These are phyloP conservation scores for Cydia pomonella DNA, from an alignment of 1,140 invertebrate genomes.

Conservation along the genomic window DNA sequence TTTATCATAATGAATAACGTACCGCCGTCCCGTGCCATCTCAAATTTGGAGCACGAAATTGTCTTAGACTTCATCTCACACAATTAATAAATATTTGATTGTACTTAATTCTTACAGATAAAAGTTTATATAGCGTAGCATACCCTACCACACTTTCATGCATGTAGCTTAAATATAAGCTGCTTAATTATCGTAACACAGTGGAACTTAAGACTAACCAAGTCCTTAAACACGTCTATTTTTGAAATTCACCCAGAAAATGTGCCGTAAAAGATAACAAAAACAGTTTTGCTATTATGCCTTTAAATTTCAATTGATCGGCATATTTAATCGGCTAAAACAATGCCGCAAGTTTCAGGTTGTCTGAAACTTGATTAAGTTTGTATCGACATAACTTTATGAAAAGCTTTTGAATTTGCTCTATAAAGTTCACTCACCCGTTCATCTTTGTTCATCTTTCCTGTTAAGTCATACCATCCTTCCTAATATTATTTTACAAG, in stretches of 20 bases:
- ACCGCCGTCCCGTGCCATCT: too few species aligned
- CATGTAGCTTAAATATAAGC: too few species aligned
- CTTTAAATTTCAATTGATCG: neutral
- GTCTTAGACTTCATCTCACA: too few species aligned
- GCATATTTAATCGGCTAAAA: neutral
- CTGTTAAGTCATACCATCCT: neutral
- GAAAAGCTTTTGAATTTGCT: neutral
- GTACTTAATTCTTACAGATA: too few species aligned
- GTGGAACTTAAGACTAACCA: too few species aligned
- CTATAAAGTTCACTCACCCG: neutral
- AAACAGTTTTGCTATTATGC: neutral
- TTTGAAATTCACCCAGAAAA: neutral
- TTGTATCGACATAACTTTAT: slow-evolving; percentile 7
- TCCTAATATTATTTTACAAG: neutral
- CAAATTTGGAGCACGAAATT: too few species aligned
- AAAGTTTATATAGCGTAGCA: too few species aligned
- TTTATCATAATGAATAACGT: too few species aligned
- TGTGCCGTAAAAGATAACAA: neutral
- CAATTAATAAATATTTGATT: too few species aligned
- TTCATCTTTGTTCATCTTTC: neutral
- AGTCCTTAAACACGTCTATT: too few species aligned
- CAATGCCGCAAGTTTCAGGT: neutral
- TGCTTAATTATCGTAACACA: too few species aligned
- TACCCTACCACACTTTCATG: too few species aligned
- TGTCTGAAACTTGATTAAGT: neutral